Conservation (phyloP, 2,797 vertebrate genomes). For the Myripristis murdjan region DNA sequence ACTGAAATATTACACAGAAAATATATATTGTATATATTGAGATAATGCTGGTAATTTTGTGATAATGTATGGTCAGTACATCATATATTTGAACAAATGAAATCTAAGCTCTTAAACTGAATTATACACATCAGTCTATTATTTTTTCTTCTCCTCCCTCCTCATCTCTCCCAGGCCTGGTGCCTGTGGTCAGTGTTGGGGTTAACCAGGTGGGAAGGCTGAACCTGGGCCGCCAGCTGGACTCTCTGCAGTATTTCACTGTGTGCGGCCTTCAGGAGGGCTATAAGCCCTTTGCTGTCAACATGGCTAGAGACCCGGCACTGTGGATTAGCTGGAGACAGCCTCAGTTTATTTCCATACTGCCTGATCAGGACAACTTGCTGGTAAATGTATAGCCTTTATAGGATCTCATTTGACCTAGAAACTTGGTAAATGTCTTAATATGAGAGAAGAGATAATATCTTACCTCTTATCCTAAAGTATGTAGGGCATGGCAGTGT, state of each 20-base stretch:
- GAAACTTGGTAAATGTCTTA: not conserved
- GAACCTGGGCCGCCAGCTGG: constrained; percentile 91
- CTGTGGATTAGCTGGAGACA: constrained; percentile 95
- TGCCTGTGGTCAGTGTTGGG: constrained; percentile 92
- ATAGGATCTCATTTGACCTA: not conserved
- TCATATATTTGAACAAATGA: not conserved
- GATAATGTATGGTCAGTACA: not conserved
- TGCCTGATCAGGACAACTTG: constrained; percentile 87
- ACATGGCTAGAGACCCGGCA: constrained; percentile 91
- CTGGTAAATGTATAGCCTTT: constrained; percentile 82
- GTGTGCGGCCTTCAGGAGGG: constrained; percentile 95
- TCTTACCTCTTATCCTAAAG: not conserved
- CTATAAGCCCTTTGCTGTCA: constrained; percentile 94
- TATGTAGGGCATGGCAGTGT: not conserved
- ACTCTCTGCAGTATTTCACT: constrained; percentile 91
- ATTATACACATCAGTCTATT: not conserved
- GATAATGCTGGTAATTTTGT: not conserved
- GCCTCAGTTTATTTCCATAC: constrained; percentile 91
- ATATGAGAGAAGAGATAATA: no score
- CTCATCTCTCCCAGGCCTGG: constrained; percentile 84
- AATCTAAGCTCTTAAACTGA: not conserved
- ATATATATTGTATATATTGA: not conserved
- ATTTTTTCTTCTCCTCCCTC: not conserved
- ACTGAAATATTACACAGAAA: not conserved
- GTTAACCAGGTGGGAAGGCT: constrained; percentile 93